Percentiles rank a stretch among this genome's conserved stretches.
Conservation (phyloP, 2,113 vertebrate genomes). For the Miniopterus natalensis region DNA sequence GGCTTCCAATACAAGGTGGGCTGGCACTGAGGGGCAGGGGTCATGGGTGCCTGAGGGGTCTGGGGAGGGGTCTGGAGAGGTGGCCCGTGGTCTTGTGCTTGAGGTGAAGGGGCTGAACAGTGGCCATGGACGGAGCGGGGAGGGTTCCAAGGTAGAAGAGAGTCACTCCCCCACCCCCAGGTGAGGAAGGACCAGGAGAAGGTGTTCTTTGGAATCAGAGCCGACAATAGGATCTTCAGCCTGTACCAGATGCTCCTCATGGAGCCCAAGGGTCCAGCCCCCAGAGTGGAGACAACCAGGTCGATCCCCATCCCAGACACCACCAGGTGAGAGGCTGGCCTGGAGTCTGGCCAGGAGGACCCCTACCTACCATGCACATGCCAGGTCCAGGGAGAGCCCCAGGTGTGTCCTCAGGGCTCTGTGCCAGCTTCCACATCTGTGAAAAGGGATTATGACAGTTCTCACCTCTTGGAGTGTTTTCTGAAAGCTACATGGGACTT, state of each 20-base stretch:
- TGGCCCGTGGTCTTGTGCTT: neutral
- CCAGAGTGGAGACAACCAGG: rapidly evolving
- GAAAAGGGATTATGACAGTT: neutral
- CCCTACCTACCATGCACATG: rapidly evolving
- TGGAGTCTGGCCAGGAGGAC: rapidly evolving
- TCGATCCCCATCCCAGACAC: neutral
- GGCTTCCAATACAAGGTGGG: constrained; percentile 90
- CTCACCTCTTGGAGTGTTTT: neutral
- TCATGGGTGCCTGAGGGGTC: rapidly evolving
- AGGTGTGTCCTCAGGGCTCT: neutral
- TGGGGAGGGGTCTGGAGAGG: neutral
- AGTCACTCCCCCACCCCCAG: constrained; percentile 74
- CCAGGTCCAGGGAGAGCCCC: neutral
- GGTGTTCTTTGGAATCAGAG: constrained; percentile 91
- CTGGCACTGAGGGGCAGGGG: rapidly evolving
- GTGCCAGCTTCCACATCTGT: neutral
- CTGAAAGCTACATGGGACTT: too few species aligned
- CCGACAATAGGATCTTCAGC: constrained; percentile 86
- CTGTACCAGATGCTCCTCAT: constrained; percentile 90
- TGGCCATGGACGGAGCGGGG: neutral
- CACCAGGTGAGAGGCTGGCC: constrained; percentile 87
- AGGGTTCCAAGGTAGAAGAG: too few species aligned
- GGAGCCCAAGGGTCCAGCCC: constrained; percentile 82
- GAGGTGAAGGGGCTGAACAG: neutral
- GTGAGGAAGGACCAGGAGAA: constrained; percentile 84